Base-by-base conservation (phyloP, 2,113 vertebrate species). In the Siniperca chuatsi region DNA sequence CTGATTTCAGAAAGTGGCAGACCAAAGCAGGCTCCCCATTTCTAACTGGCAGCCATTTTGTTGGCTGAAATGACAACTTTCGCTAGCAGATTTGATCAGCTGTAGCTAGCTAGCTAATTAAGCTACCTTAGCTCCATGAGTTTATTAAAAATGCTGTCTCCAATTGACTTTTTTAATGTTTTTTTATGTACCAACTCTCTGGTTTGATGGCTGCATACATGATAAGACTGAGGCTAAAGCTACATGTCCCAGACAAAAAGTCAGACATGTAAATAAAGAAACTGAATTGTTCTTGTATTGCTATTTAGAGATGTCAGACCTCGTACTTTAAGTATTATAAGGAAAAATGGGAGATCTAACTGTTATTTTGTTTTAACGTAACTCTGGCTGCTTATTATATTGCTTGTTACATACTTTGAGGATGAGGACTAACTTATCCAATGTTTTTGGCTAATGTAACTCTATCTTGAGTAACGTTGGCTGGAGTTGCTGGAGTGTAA, bases 1-100 rank as follows among this genome's bases (percentile, higher is more conserved):
- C 7, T 33, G 18, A 20, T 20, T 44, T 64, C 44, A 50, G 35
- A 42, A 20, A 65, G 23, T 23, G 25, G 8, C 29, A 60, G 25
- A 60, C 21, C 16, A 20, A 65, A 57, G n/a, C 57, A 80, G 52
- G 23, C 18, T 46, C 46, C 55, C n/a, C 66, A 25, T 40, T 79
- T 79, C 42, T 35, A 29, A 6, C 35, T 6, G 35, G 35, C 35
- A 37, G 16, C 11, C 8, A 12, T 33, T 33, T 50, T 33, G 10
- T 52, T 0, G 6, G 16, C 16, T 29, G 5, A 21, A 25, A 29
- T 42, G n/a, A 57, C 9, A 25, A 10, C 33, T 10, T 29, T 64
- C 0, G 6, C 18, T 37, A 23, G 44, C 29, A n/a, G 25, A 52
- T 62, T 62, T 35, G 1, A 18, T 18, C 29, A 29, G 5, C 35